phyloP scores from a whole-genome alignment of 2,888 invertebrate species.

The Pegoplata infirma region DNA sequence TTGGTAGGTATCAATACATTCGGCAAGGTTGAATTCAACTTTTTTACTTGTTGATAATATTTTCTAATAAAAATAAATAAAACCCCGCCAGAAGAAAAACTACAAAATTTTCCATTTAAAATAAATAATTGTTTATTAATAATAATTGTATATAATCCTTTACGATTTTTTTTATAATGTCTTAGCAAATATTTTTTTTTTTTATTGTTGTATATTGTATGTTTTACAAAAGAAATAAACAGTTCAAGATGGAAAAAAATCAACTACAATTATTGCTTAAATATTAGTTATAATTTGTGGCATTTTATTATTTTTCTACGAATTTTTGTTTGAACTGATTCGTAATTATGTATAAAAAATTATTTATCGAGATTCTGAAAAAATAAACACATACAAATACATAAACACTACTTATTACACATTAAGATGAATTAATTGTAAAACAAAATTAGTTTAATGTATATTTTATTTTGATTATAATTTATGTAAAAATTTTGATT shows the following conservation, averaged over 20 bases:
- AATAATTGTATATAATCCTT: conserved; percentile 53
- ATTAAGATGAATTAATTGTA: background rate
- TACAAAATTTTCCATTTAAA: conserved; percentile 43
- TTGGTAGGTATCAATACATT: too few species aligned
- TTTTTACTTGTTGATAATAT: too few species aligned
- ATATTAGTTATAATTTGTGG: conserved; percentile 49
- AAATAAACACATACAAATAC: background rate
- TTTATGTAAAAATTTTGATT: conserved; percentile 48
- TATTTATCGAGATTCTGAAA: background rate
- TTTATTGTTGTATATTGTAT: conserved; percentile 38
- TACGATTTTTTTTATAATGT: conserved; percentile 32
- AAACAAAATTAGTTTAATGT: background rate
- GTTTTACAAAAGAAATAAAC: conserved; percentile 34
- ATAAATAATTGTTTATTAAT: conserved; percentile 59
- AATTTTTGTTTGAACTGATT: conserved; percentile 42
- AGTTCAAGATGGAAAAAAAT: conserved; percentile 10
- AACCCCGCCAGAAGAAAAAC: background rate
- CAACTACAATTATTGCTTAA: conserved; percentile 50
- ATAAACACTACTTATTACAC: background rate
- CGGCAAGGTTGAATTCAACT: too few species aligned
- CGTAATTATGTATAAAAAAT: conserved; percentile 24
- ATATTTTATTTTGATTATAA: conserved; percentile 28
- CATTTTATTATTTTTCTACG: conserved; percentile 55
- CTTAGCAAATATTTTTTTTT: conserved; percentile 49
- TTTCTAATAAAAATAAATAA: too few species aligned